phyloP scores from a whole-genome alignment of 2,888 invertebrate species.

The Troglohyphantes excavatus region DNA sequence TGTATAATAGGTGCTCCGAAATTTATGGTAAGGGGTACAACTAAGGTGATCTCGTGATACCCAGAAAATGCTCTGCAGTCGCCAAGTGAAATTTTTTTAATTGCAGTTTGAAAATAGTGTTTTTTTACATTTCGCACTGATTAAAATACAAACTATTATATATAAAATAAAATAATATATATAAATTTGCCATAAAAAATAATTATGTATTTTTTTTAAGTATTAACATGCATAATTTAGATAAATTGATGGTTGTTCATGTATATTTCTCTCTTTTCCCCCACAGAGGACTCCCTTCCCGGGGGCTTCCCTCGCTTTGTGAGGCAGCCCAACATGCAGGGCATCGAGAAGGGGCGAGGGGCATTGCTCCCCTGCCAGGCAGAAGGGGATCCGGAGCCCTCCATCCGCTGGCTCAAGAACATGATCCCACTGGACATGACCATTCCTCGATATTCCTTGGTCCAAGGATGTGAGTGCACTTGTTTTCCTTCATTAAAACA shows the following conservation, averaged over 20 bases:
- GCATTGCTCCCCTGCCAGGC: slow-evolving; percentile 95
- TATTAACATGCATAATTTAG: no score
- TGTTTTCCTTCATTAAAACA: no score
- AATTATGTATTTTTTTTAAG: neutral
- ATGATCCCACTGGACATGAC: slow-evolving; percentile 92
- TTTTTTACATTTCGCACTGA: no score
- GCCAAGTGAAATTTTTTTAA: no score
- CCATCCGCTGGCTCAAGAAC: slow-evolving; percentile 96
- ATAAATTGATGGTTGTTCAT: slow-evolving; percentile 71
- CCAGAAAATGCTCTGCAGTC: no score
- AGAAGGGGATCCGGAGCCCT: slow-evolving; percentile 90
- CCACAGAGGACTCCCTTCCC: slow-evolving; percentile 91
- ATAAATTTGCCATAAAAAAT: neutral
- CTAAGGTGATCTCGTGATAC: no score
- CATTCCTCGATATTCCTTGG: slow-evolving; percentile 92
- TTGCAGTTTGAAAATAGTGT: no score
- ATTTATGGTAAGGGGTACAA: no score
- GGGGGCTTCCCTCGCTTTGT: slow-evolving; percentile 95
- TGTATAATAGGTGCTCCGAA: no score
- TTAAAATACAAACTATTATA: no score
- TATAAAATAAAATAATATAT: neutral
- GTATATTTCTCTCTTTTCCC: no score
- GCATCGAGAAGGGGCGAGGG: slow-evolving; percentile 96
- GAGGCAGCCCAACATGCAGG: slow-evolving; percentile 93
- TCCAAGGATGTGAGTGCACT: slow-evolving; percentile 88